Conservation (phyloP, 2,113 vertebrate species). For the Arvicanthis niloticus region DNA sequence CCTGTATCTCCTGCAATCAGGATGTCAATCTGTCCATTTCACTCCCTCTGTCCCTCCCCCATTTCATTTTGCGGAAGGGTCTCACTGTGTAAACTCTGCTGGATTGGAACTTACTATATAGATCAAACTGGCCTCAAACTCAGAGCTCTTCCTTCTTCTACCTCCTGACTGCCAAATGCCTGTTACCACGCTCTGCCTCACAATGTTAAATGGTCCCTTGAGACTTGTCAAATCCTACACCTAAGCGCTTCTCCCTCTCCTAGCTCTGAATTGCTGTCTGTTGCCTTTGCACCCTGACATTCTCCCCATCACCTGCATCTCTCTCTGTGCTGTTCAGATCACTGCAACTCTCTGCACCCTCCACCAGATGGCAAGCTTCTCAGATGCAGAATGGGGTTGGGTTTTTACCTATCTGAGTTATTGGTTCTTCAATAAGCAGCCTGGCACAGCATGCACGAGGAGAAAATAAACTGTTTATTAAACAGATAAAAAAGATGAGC, state of each 20-base stretch:
- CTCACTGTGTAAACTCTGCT: neutral
- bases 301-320: neutral
- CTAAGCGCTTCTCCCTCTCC: neutral
- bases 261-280: neutral
- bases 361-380: neutral
- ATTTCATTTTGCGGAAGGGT: neutral
- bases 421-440: neutral
- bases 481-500: neutral
- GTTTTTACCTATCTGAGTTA: neutral
- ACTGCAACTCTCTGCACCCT: neutral
- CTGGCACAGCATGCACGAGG: neutral
- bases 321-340: neutral
- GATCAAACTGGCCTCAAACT: neutral
- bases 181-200: neutral
- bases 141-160: neutral
- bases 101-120: neutral
- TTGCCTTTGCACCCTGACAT: neutral
- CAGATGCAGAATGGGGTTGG: no score
- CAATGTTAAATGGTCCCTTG: neutral
- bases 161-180: neutral
- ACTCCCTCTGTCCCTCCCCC: neutral
- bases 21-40: neutral
- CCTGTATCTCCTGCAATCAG: neutral
- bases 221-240: neutral
- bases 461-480: neutral